phyloP scores from a whole-genome alignment of 2,113 vertebrate genomes.

The Neopipo cinnamomea region DNA sequence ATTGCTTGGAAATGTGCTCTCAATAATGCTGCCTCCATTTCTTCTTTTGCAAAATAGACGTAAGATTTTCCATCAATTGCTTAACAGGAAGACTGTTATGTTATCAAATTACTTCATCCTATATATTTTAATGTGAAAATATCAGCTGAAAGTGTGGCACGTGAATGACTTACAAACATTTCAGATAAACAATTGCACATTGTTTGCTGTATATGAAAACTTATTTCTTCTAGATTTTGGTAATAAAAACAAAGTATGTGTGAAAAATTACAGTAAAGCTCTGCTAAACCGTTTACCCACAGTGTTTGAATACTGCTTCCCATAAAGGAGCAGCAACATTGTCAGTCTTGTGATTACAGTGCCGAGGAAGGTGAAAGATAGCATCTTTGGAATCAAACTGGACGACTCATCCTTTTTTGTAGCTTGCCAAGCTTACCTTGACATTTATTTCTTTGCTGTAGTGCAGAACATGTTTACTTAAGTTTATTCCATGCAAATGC shows the following conservation, averaged over 20 bases:
- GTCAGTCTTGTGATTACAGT: slow-evolving; percentile 57
- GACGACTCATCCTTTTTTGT: slow-evolving; percentile 75
- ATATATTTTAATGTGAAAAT: not conserved
- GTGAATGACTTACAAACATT: not conserved
- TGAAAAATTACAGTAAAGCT: slow-evolving; percentile 61
- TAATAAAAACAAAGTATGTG: slow-evolving; percentile 68
- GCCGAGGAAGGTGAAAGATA: slow-evolving; percentile 76
- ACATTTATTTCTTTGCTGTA: slow-evolving; percentile 80
- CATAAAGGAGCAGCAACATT: slow-evolving; percentile 72
- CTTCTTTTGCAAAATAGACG: not conserved
- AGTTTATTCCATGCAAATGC: slow-evolving; percentile 57
- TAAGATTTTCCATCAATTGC: not conserved
- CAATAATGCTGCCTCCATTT: not conserved
- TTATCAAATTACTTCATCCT: not conserved
- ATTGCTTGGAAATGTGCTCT: not conserved
- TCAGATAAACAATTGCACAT: not conserved
- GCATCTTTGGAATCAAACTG: slow-evolving; percentile 76
- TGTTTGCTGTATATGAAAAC: slow-evolving; percentile 53
- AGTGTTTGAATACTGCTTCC: slow-evolving; percentile 59
- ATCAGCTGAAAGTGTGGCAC: not conserved
- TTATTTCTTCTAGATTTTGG: slow-evolving; percentile 48
- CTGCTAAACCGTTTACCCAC: slow-evolving; percentile 5
- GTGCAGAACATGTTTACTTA: slow-evolving; percentile 74
- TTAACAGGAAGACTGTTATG: not conserved
- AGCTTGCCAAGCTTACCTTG: slow-evolving; percentile 79